Evolutionary conservation across 2,797 vertebrate species (phyloP).

Genomic region (Oreochromis grahami): DNA sequence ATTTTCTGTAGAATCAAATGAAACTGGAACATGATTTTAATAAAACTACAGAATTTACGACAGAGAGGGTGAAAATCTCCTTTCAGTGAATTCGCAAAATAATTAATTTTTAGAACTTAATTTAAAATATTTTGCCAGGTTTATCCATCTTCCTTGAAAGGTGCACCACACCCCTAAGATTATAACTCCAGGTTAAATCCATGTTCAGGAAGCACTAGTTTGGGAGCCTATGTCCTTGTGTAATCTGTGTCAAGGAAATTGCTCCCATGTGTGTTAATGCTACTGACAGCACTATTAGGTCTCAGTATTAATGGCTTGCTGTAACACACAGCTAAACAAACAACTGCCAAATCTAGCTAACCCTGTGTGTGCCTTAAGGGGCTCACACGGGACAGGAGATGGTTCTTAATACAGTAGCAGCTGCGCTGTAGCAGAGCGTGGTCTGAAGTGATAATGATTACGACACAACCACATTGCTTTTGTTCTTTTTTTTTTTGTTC

Average conservation of each 20-base stretch:
- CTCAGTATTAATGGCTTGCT: constrained; percentile 61
- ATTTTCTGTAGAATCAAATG: neutral
- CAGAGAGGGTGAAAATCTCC: neutral
- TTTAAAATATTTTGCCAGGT: constrained; percentile 2
- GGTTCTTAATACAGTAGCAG: constrained; percentile 39
- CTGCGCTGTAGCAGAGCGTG: constrained; percentile 15
- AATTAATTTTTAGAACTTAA: neutral
- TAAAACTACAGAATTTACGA: neutral
- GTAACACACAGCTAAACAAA: constrained; percentile 72
- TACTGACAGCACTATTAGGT: constrained; percentile 59
- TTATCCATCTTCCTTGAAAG: constrained; percentile 15
- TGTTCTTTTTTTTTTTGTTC: neutral
- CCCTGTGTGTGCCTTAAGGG: constrained; percentile 45
- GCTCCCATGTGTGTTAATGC: constrained; percentile 68
- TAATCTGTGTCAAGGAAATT: constrained; percentile 68
- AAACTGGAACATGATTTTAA: neutral
- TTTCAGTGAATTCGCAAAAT: neutral
- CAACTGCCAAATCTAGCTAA: constrained; percentile 53
- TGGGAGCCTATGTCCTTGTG: constrained; percentile 36
- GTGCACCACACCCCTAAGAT: constrained; percentile 23
- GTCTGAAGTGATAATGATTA: neutral
- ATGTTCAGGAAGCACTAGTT: constrained; percentile 43
- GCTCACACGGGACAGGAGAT: constrained; percentile 14
- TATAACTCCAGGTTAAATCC: constrained; percentile 42
- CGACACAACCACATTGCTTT: neutral